These are phyloP conservation scores for Dromius quadrimaculatus DNA, from an alignment of 2,888 invertebrate species.

Conservation along the genomic window DNA sequence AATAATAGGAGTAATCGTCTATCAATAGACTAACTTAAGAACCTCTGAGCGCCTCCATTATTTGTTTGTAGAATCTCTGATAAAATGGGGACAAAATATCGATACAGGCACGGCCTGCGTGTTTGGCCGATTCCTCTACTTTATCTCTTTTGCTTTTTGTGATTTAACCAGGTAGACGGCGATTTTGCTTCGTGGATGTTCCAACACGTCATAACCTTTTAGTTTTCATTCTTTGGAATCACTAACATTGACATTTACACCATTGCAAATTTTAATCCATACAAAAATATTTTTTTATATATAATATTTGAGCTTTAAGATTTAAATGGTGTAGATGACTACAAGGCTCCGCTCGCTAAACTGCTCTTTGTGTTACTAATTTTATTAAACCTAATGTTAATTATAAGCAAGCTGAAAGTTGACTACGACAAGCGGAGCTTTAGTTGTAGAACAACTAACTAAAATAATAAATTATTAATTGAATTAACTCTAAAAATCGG, in stretches of 20 bases:
- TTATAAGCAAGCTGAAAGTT: constrained; percentile 14
- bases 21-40: constrained; percentile 36
- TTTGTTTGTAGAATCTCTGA: constrained; percentile 34
- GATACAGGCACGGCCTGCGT: constrained; percentile 46
- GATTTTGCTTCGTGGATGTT: constrained; percentile 21
- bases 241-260: constrained; percentile 58
- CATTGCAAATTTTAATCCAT: no score
- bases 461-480: no score
- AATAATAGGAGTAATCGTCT: constrained; percentile 37
- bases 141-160: constrained; percentile 27
- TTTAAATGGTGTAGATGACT: constrained; percentile 5
- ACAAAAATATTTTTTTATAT: no score
- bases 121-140: constrained; percentile 16
- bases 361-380: constrained; percentile 32
- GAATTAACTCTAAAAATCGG: no score
- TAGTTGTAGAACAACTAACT: no score
- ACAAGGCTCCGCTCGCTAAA: constrained; percentile 24
- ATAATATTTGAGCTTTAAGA: not conserved
- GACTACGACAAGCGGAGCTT: not conserved
- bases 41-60: constrained; percentile 11
- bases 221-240: constrained; percentile 46
- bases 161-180: constrained; percentile 20
- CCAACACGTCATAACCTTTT: constrained; percentile 13
- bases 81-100: constrained; percentile 53
- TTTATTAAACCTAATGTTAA: constrained; percentile 2